Conservation (phyloP, 1,140 invertebrate species). For the Euura lappo region DNA sequence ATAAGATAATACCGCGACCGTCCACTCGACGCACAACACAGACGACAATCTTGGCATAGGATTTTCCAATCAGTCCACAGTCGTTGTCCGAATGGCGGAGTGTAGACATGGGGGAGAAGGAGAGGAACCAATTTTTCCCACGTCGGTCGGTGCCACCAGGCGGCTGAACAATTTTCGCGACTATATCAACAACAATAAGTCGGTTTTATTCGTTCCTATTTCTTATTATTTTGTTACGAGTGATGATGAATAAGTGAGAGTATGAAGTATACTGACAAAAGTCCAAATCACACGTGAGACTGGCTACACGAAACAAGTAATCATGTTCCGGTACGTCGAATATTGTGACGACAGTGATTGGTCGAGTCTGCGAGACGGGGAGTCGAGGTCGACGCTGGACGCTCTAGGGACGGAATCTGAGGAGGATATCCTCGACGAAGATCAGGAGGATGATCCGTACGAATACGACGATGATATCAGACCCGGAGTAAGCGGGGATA, state of each 20-base stretch:
- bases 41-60: too few relatives aligned
- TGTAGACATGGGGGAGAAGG: too few relatives aligned
- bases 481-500: not conserved
- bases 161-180: too few relatives aligned
- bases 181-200: too few relatives aligned
- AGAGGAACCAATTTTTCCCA: too few relatives aligned
- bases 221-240: too few relatives aligned
- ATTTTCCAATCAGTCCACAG: too few relatives aligned
- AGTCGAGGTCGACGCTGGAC: conserved; percentile 26
- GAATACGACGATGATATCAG: conserved; percentile 63
- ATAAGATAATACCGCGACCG: too few relatives aligned
- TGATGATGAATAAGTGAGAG: not conserved
- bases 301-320: not conserved
- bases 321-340: not conserved
- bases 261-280: not conserved
- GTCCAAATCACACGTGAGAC: not conserved
- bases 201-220: too few relatives aligned
- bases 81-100: too few relatives aligned
- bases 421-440: conserved; percentile 8
- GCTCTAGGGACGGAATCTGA: conserved; percentile 19
- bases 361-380: conserved; percentile 32
- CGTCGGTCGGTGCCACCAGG: too few relatives aligned
- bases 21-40: too few relatives aligned
- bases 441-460: conserved; percentile 60
- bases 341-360: conserved; percentile 12